Evolutionary conservation across 1,140 invertebrate genomes (phyloP).

Genomic region (Eurosta solidaginis): DNA sequence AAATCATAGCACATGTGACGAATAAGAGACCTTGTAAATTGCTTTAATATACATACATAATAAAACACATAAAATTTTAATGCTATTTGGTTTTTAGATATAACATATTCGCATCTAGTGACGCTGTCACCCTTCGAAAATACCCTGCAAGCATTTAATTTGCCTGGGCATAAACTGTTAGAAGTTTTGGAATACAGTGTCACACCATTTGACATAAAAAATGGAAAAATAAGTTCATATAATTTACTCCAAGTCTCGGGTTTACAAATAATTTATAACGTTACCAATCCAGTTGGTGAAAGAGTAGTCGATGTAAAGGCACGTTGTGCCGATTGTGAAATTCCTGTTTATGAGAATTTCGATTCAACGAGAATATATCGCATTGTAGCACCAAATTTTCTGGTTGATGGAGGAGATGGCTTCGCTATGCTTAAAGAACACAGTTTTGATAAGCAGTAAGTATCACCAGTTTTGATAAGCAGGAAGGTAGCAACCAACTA

Average conservation of each 20-base stretch:
- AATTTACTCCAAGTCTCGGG: slow-evolving; percentile 68
- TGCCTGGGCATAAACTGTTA: slow-evolving; percentile 67
- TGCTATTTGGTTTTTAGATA: slow-evolving; percentile 52
- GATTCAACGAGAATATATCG: slow-evolving; percentile 64
- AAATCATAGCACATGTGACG: no score
- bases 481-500: no score
- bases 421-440: slow-evolving; percentile 57
- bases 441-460: slow-evolving; percentile 46
- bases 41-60: no score
- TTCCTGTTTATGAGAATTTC: slow-evolving; percentile 67
- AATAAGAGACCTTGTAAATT: no score
- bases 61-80: neutral
- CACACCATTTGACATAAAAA: slow-evolving; percentile 45
- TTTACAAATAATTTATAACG: slow-evolving; percentile 63
- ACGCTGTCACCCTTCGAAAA: slow-evolving; percentile 75
- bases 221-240: slow-evolving; percentile 60
- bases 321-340: slow-evolving; percentile 69
- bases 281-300: slow-evolving; percentile 62
- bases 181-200: slow-evolving; percentile 68
- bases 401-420: slow-evolving; percentile 72
- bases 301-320: slow-evolving; percentile 65
- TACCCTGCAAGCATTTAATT: slow-evolving; percentile 68
- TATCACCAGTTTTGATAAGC: neutral
- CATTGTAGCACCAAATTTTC: slow-evolving; percentile 67
- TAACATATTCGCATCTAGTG: slow-evolving; percentile 71